phyloP scores from a whole-genome alignment of 1,140 invertebrate genomes.

The Psix sp. region DNA sequence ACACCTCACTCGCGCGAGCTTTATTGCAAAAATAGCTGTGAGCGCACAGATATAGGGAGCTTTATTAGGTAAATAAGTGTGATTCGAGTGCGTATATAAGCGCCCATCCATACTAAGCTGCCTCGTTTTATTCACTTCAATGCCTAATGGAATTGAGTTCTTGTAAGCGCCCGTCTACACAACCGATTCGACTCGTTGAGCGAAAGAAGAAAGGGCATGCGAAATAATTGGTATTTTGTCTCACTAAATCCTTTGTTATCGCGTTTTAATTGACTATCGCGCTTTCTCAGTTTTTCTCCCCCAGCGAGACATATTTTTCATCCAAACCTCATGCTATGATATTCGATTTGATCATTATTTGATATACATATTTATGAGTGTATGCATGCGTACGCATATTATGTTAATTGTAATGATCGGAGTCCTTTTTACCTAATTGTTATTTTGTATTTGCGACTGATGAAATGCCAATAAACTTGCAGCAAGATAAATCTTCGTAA shows the following conservation, averaged over 20 bases:
- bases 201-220: constrained; percentile 61
- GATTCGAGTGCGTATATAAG: constrained; percentile 69
- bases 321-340: neutral
- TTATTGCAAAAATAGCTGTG: constrained; percentile 63
- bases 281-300: constrained; percentile 48
- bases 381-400: too few species aligned
- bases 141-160: constrained; percentile 74
- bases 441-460: too few species aligned
- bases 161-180: constrained; percentile 65
- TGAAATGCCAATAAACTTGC: neutral
- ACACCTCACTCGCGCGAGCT: constrained; percentile 67
- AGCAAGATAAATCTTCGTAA: neutral
- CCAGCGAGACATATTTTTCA: constrained; percentile 1
- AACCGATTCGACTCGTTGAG: constrained; percentile 42
- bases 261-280: constrained; percentile 72
- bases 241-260: constrained; percentile 69
- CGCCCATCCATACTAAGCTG: constrained; percentile 66
- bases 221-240: constrained; percentile 73
- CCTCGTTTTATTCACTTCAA: constrained; percentile 73
- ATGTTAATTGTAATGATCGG: too few species aligned
- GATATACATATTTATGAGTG: too few species aligned
- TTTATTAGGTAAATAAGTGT: constrained; percentile 74
- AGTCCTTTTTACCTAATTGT: too few species aligned
- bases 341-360: too few species aligned
- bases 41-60: constrained; percentile 58